Evolutionary conservation across 2,113 vertebrate species (phyloP).

Genomic region (Mobula hypostoma): DNA sequence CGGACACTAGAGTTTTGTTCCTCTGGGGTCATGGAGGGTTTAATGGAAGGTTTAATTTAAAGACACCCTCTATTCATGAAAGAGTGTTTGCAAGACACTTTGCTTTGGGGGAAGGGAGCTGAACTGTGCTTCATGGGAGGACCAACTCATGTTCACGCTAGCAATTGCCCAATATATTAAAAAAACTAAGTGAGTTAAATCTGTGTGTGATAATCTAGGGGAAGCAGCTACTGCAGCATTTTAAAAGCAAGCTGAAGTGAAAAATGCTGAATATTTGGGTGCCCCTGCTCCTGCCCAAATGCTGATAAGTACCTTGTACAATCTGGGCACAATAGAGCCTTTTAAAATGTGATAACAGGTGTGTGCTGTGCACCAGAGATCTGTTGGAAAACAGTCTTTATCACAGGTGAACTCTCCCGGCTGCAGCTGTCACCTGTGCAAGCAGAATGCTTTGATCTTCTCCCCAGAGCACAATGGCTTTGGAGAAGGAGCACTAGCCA

Average conservation of each 20-base stretch:
- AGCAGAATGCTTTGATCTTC: background rate
- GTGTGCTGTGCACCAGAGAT: background rate
- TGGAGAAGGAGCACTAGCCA: background rate
- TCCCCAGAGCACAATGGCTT: background rate
- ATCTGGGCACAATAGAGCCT: background rate
- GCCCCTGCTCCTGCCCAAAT: background rate
- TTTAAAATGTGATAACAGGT: constrained; percentile 19
- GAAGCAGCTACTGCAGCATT: background rate
- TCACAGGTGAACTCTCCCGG: background rate
- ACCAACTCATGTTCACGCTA: background rate
- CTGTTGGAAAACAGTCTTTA: constrained; percentile 9
- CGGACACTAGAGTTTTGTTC: constrained; percentile 10
- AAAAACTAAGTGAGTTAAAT: background rate
- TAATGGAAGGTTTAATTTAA: background rate
- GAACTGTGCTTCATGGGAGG: background rate
- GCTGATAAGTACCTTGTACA: background rate
- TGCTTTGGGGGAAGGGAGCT: constrained; percentile 1
- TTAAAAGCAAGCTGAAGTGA: background rate
- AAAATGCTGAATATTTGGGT: background rate
- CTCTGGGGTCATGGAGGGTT: background rate
- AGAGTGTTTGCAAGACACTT: background rate
- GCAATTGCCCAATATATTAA: background rate
- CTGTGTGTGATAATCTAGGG: background rate
- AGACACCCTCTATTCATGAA: background rate
- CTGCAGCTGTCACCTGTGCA: constrained; percentile 22